Evolutionary conservation across 2,113 vertebrate genomes (phyloP).

Genomic region (Sturnira hondurensis): DNA sequence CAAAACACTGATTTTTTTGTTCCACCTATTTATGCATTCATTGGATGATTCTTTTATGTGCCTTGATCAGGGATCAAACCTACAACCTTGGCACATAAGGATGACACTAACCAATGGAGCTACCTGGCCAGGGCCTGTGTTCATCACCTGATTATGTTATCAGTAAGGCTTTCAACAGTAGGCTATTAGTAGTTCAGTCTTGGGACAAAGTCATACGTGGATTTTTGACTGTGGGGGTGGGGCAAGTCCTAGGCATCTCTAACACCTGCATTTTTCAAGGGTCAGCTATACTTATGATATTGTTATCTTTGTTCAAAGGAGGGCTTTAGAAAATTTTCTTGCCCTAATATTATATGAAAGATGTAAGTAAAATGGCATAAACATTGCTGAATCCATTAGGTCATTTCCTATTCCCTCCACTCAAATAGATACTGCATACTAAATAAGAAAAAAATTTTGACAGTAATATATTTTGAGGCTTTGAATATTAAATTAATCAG

Average conservation of each 20-base stretch:
- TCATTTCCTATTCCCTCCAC: not conserved
- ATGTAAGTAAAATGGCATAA: constrained; percentile 51
- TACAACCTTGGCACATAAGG: too few relatives aligned
- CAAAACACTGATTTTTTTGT: too few relatives aligned
- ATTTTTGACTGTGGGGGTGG: not conserved
- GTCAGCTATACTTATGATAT: not conserved
- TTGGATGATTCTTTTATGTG: too few relatives aligned
- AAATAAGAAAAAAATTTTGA: not conserved
- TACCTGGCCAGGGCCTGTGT: too few relatives aligned
- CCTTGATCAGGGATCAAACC: too few relatives aligned
- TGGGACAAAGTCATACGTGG: not conserved
- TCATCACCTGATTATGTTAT: not conserved
- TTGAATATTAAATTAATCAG: not conserved
- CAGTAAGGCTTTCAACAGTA: not conserved
- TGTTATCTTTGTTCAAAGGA: not conserved
- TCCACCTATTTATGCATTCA: too few relatives aligned
- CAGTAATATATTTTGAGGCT: not conserved
- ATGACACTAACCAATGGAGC: too few relatives aligned
- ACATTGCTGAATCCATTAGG: constrained; percentile 1
- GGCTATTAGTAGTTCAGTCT: not conserved
- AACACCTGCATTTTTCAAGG: not conserved
- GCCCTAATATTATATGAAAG: not conserved
- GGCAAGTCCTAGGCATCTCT: not conserved
- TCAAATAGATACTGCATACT: not conserved
- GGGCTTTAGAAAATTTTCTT: constrained; percentile 3